A percentile compares a stretch with the other conserved stretches of the same genome.
phyloP scores from a whole-genome alignment of 2,113 vertebrate species.

The Leucosticte australis region DNA sequence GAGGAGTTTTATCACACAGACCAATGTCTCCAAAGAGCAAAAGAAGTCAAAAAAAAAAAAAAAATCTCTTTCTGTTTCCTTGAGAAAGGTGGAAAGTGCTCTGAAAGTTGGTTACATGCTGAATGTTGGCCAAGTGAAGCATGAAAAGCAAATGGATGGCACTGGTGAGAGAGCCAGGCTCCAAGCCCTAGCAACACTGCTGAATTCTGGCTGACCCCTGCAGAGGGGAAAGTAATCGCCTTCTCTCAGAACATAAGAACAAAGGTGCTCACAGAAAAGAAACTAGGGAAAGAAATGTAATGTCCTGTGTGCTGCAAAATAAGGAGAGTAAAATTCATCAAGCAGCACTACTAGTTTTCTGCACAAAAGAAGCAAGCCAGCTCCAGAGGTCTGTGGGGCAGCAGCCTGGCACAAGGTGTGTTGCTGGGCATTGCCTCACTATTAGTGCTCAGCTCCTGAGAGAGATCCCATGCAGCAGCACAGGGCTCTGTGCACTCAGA shows the following conservation, averaged over 20 bases:
- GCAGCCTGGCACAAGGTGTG: accelerated
- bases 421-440: neutral
- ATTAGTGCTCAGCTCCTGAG: neutral
- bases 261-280: neutral
- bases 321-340: neutral
- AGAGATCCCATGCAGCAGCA: neutral
- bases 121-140: neutral
- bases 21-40: neutral
- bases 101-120: neutral
- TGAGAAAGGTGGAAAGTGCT: neutral
- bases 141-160: neutral
- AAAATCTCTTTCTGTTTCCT: neutral
- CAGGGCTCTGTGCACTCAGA: neutral
- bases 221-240: neutral
- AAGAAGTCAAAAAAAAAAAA: neutral
- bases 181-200: neutral
- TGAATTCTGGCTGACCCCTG: neutral
- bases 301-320: neutral
- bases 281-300: neutral
- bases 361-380: neutral
- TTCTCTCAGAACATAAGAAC: neutral
- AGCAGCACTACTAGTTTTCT: neutral
- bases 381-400: neutral
- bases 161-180: neutral
- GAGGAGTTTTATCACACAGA: neutral